Base-by-base conservation (phyloP, 2,888 invertebrate genomes). In the Nemapogon koenigi region DNA sequence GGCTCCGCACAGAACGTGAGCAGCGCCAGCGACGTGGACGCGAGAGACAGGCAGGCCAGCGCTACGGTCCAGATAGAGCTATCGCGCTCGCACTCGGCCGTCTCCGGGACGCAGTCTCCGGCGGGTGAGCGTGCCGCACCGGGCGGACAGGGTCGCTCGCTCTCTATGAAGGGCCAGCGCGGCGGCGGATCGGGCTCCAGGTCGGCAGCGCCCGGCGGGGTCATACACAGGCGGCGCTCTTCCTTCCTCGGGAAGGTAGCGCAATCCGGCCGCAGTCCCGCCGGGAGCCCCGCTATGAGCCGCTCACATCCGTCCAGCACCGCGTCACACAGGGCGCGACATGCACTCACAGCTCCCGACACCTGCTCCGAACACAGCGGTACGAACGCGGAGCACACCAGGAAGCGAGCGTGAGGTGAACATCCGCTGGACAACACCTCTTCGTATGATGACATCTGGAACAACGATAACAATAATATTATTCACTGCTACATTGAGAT, bases 331-430 rank as follows among this genome's bases (percentile, higher is more conserved):
- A 95, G 87, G 16, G 89, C 88, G 43, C 90, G 83, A 69, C 95
- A 95, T 7, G 92, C 89, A 42, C 90, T 90, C 43, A 95, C 91
- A 27, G 91, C 88, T 50, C 89, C 89, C 16, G 89, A 86, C 45
- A 91, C 89, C 63, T 92, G 88, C 55, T 90, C 90, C 18, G 93
- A 91, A 69, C 95, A 96, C 63, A 96, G 88, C 25, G 95, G 95
- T 7, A 91, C 90, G 66, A 91, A 91, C 37, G 94, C 88, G 11
- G 94, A 91, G 75, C 95, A 96, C 43, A 96, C 83, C 57, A 95
- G 88, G 66, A 95, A 90, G 48, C 90, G 84, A 28, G 92, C 84
- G 55, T 91, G 88, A 40, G 83, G 79, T 3, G 92, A 92, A 60
- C 94, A 94, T 37, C 88, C 87, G 54, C 88, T 87, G 48, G 89